Evolutionary conservation across 2,888 invertebrate species (phyloP).

Genomic region (Thera britannica): DNA sequence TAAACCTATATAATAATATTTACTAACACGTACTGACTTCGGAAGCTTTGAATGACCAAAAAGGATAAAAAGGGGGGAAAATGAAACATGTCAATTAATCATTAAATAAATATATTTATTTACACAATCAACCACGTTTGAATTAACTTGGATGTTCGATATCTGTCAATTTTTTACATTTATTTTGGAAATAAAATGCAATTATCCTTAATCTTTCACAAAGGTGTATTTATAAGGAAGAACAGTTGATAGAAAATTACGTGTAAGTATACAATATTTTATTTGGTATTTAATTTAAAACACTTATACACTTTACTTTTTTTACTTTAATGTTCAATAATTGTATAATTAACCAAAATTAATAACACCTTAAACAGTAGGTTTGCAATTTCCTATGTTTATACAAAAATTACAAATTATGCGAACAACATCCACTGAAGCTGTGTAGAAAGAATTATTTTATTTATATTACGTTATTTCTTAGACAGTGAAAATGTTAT

Average conservation of each 20-base stretch:
- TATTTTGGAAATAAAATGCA: constrained; percentile 51
- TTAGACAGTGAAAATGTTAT: constrained; percentile 60
- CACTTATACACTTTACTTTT: not conserved
- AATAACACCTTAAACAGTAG: not conserved
- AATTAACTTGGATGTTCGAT: constrained; percentile 56
- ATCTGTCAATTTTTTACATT: constrained; percentile 73
- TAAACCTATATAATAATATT: too few species aligned
- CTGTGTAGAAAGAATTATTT: constrained; percentile 57
- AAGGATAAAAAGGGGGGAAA: constrained; percentile 30
- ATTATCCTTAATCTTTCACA: not conserved
- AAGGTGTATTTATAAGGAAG: not conserved
- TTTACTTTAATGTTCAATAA: not conserved
- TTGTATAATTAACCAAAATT: not conserved
- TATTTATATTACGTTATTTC: constrained; percentile 33
- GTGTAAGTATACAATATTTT: constrained; percentile 65
- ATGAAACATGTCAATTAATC: constrained; percentile 68
- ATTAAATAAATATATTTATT: constrained; percentile 85
- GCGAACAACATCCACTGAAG: constrained; percentile 71
- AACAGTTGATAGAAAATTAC: not conserved
- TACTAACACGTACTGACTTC: too few species aligned
- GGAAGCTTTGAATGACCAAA: not conserved
- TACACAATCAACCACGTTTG: constrained; percentile 77
- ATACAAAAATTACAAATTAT: constrained; percentile 20
- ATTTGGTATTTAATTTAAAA: not conserved
- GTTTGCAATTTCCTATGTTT: constrained; percentile 1